A percentile compares a stretch with the other conserved stretches of the same genome.
These are phyloP conservation scores for Adrianichthys oophorus DNA, from an alignment of 2,797 vertebrate species.

Conservation along the genomic window DNA sequence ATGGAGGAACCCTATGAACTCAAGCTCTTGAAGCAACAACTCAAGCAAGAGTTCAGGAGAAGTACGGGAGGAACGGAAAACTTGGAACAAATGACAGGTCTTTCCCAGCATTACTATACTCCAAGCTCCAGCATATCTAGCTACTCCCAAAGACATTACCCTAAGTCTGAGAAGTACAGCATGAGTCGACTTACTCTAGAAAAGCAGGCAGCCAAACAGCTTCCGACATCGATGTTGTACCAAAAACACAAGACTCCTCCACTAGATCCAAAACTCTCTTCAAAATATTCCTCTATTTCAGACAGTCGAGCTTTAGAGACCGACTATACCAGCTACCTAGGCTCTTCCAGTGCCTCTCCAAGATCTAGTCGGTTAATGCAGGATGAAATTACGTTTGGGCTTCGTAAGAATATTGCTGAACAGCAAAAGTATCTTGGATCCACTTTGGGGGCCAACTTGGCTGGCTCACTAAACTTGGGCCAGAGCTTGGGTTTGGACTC, in stretches of 20 bases:
- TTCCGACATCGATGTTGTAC: conserved; percentile 92
- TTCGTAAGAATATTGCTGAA: conserved; percentile 96
- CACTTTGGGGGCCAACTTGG: conserved; percentile 85
- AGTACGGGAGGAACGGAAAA: conserved; percentile 86
- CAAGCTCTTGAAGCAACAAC: conserved; percentile 96
- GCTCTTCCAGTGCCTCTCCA: conserved; percentile 85
- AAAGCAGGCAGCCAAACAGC: conserved; percentile 97
- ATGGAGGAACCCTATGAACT: conserved; percentile 99
- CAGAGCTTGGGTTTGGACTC: conserved; percentile 85
- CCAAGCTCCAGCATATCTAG: conserved; percentile 78
- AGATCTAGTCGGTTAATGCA: conserved; percentile 93
- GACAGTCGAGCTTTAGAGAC: conserved; percentile 91
- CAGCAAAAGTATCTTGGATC: conserved; percentile 96
- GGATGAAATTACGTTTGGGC: conserved; percentile 95
- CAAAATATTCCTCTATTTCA: conserved; percentile 93
- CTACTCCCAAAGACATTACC: conserved; percentile 89
- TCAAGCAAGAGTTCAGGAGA: conserved; percentile 98
- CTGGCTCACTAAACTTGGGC: conserved; percentile 85
- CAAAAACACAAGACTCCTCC: conserved; percentile 94
- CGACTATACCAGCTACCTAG: conserved; percentile 91
- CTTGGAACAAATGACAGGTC: conserved; percentile 89
- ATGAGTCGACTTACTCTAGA: conserved; percentile 96
- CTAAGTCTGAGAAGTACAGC: conserved; percentile 96
- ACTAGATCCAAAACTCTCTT: conserved; percentile 88
- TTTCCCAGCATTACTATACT: conserved; percentile 92